Evolutionary conservation across 1,140 invertebrate species (phyloP).

Genomic region (Lepidurus arcticus): DNA sequence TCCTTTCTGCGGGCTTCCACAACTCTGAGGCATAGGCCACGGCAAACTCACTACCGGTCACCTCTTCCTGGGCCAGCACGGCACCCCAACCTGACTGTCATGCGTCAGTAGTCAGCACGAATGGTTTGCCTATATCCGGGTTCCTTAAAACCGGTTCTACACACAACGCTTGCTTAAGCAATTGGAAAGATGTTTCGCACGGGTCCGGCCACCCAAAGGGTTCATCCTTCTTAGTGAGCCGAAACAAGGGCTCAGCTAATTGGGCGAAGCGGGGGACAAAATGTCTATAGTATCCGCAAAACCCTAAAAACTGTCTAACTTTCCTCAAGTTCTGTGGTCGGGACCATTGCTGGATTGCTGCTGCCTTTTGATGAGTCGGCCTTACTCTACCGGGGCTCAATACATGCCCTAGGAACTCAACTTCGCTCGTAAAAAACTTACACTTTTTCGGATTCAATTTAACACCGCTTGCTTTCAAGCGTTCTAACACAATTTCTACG

Average conservation of each 20-base stretch:
- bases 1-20: too few species aligned
- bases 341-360: constrained; percentile 32
- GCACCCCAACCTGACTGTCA: too few species aligned
- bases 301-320: constrained; percentile 26
- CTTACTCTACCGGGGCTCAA: constrained; percentile 21
- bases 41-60: too few species aligned
- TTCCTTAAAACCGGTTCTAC: too few species aligned
- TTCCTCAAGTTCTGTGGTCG: not conserved
- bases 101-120: too few species aligned
- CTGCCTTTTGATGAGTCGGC: constrained; percentile 31
- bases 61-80: too few species aligned
- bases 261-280: constrained; percentile 43
- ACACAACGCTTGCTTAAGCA: too few species aligned
- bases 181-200: too few species aligned
- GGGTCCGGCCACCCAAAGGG: too few species aligned
- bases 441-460: constrained; percentile 23
- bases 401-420: constrained; percentile 29
- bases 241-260: constrained; percentile 39
- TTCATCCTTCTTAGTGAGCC: constrained; percentile 36
- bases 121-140: too few species aligned
- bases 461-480: not conserved
- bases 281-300: constrained; percentile 43
- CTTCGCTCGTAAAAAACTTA: not conserved
- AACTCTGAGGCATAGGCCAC: too few species aligned
- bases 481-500: not conserved